phyloP scores from a whole-genome alignment of 2,113 vertebrate genomes.

The Heliornis fulica region DNA sequence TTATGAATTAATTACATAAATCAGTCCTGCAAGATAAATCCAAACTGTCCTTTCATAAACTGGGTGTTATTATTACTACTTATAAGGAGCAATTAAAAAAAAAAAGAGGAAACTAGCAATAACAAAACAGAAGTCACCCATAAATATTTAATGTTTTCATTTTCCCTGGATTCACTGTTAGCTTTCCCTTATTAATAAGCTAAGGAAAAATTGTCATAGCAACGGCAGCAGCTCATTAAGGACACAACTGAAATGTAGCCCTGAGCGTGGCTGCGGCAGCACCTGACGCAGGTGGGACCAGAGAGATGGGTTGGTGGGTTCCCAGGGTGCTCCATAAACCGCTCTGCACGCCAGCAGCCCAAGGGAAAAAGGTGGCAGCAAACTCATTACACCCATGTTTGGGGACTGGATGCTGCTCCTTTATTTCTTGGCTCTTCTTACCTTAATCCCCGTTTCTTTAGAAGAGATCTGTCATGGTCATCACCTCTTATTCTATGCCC shows the following conservation, averaged over 20 bases:
- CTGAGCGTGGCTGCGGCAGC: neutral
- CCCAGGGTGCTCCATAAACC: neutral
- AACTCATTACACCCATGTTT: neutral
- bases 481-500: neutral
- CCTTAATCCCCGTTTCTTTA: neutral
- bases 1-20: constrained; percentile 51
- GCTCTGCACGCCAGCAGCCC: neutral
- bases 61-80: neutral
- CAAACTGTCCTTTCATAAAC: neutral
- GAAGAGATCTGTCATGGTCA: neutral
- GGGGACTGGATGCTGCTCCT: neutral
- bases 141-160: constrained; percentile 41
- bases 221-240: neutral
- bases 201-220: constrained; percentile 29
- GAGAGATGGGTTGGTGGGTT: neutral
- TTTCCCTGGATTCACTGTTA: constrained; percentile 27
- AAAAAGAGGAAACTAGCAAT: neutral
- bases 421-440: neutral
- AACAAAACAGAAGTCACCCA: neutral
- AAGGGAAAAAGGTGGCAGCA: neutral
- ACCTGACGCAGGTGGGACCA: neutral
- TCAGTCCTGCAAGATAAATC: constrained; percentile 7
- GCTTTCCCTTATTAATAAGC: constrained; percentile 26
- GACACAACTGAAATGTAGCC: neutral
- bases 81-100: neutral